Evolutionary conservation across 2,888 invertebrate genomes (phyloP).

Genomic region (Apotomis betuletana): DNA sequence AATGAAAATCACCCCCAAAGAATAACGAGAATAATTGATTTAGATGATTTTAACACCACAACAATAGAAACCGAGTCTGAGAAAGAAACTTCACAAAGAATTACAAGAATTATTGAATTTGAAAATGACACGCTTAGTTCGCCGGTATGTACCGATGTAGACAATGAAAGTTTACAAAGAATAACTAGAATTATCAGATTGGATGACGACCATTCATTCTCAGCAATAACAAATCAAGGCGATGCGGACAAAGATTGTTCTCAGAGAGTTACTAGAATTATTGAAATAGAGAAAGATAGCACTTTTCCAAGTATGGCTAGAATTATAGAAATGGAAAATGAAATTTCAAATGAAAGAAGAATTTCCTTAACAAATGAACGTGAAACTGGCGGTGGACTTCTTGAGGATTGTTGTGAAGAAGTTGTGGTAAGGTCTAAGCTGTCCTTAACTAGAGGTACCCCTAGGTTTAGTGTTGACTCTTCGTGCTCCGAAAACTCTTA

Average conservation of each 20-base stretch:
- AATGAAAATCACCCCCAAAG: constrained; percentile 69
- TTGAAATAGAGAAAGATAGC: constrained; percentile 73
- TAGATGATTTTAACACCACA: constrained; percentile 68
- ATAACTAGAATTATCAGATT: constrained; percentile 75
- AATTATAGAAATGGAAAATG: constrained; percentile 82
- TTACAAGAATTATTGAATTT: constrained; percentile 78
- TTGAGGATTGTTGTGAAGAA: constrained; percentile 68
- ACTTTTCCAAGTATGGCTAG: constrained; percentile 77
- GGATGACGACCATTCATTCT: constrained; percentile 73
- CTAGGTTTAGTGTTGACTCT: constrained; percentile 81
- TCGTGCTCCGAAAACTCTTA: constrained; percentile 84
- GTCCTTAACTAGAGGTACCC: constrained; percentile 68
- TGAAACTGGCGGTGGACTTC: constrained; percentile 73
- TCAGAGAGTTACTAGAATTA: constrained; percentile 70
- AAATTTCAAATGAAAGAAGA: constrained; percentile 78
- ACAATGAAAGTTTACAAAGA: constrained; percentile 69
- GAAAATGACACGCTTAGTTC: constrained; percentile 65
- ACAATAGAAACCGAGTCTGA: constrained; percentile 62
- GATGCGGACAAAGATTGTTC: constrained; percentile 66
- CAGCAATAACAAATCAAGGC: constrained; percentile 64
- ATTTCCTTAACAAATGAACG: constrained; percentile 79
- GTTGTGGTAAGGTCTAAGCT: constrained; percentile 70
- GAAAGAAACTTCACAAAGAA: constrained; percentile 71
- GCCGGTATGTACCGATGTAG: constrained; percentile 60
- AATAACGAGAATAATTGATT: constrained; percentile 78